Conservation (phyloP, 2,888 invertebrate genomes). For the Drosophila monieri region DNA sequence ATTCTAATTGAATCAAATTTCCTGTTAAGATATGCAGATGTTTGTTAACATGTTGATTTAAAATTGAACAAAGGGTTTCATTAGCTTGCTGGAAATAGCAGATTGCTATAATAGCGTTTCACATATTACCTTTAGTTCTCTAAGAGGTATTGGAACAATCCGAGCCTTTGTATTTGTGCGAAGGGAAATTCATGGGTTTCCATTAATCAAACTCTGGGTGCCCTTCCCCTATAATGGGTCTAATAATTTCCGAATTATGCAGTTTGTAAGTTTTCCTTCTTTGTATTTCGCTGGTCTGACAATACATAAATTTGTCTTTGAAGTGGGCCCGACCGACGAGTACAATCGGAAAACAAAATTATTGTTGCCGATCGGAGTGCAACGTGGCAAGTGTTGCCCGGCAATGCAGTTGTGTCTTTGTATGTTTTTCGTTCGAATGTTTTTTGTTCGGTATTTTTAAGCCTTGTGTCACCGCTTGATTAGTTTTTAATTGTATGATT, state of each 20-base stretch:
- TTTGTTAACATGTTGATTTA: too few species aligned
- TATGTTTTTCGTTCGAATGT: background rate
- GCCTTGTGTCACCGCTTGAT: conserved; percentile 77
- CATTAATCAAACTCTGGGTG: background rate
- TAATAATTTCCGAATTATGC: conserved; percentile 73
- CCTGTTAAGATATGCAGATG: background rate
- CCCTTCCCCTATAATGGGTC: conserved; percentile 63
- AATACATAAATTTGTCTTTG: conserved; percentile 77
- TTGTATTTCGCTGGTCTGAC: conserved; percentile 59
- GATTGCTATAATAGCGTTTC: too few species aligned
- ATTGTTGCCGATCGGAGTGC: conserved; percentile 44
- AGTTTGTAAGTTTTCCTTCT: conserved; percentile 51
- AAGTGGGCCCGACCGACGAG: conserved; percentile 71
- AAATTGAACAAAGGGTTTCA: too few species aligned
- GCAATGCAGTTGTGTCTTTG: conserved; percentile 30
- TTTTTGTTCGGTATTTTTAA: conserved; percentile 37
- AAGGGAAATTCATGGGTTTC: conserved; percentile 34
- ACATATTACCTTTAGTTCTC: too few species aligned
- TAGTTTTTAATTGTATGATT: conserved; percentile 79
- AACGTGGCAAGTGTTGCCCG: conserved; percentile 57
- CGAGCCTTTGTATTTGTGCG: background rate
- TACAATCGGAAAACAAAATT: conserved; percentile 49
- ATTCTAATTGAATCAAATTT: conserved; percentile 2
- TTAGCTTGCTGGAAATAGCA: too few species aligned
- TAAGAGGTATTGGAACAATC: too few species aligned